phyloP scores from a whole-genome alignment of 2,888 invertebrate species.

The Hipparchia semele region DNA sequence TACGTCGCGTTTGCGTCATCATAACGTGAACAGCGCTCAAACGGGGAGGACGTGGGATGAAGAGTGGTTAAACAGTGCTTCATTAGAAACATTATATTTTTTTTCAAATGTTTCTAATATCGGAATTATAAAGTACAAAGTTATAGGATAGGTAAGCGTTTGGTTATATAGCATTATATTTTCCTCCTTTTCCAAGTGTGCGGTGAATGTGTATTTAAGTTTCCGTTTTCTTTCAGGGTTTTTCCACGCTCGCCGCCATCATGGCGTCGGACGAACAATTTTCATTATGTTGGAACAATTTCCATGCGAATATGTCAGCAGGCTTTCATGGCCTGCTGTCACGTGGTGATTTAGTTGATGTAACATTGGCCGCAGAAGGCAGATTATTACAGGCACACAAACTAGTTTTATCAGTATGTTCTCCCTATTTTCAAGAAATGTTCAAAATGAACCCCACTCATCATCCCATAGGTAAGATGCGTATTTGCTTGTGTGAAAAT shows the following conservation, averaged over 20 bases:
- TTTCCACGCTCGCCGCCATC: slow-evolving; percentile 75
- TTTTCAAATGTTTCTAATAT: slow-evolving; percentile 79
- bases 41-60: slow-evolving; percentile 74
- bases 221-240: slow-evolving; percentile 59
- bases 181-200: not conserved
- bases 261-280: slow-evolving; percentile 89
- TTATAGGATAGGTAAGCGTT: slow-evolving; percentile 72
- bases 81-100: slow-evolving; percentile 65
- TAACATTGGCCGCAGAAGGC: slow-evolving; percentile 88
- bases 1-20: slow-evolving; percentile 77
- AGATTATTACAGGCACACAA: slow-evolving; percentile 88
- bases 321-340: slow-evolving; percentile 88
- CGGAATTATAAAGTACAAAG: slow-evolving; percentile 78
- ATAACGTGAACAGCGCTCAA: slow-evolving; percentile 70
- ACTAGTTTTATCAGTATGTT: slow-evolving; percentile 88
- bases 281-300: slow-evolving; percentile 90
- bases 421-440: slow-evolving; percentile 89
- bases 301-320: slow-evolving; percentile 88
- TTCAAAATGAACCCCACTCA: slow-evolving; percentile 88
- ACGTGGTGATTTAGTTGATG: slow-evolving; percentile 87
- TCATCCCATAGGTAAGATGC: slow-evolving; percentile 85
- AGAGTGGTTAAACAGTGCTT: slow-evolving; percentile 52
- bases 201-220: not conserved
- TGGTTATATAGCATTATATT: not conserved
- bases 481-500: too few species aligned